Conservation (phyloP, 2,888 invertebrate species). For the Cryptus armator region DNA sequence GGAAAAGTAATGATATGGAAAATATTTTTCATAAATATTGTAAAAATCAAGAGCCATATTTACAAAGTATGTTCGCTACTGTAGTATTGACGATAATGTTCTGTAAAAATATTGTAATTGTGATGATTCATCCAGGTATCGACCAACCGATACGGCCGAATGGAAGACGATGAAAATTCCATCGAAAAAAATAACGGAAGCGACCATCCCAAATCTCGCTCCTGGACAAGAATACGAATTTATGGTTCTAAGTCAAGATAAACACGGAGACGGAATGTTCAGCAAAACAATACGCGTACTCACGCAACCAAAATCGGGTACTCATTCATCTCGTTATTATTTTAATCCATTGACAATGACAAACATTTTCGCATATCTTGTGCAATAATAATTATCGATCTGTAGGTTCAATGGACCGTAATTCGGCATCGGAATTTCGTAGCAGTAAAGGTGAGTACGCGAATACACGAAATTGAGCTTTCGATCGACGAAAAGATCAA, state of each 20-base stretch:
- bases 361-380: neutral
- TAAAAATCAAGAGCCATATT: too few species aligned
- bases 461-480: neutral
- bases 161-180: slow-evolving; percentile 94
- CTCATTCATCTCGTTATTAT: neutral
- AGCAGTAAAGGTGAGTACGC: slow-evolving; percentile 75
- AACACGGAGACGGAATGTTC: slow-evolving; percentile 95
- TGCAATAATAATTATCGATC: slow-evolving; percentile 5
- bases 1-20: too few species aligned
- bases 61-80: neutral
- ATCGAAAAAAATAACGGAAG: slow-evolving; percentile 90
- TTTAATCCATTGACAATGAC: neutral
- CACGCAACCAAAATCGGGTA: slow-evolving; percentile 87
- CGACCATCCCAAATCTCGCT: slow-evolving; percentile 91
- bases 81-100: neutral
- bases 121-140: slow-evolving; percentile 86
- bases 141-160: slow-evolving; percentile 90
- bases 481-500: neutral
- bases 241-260: slow-evolving; percentile 95
- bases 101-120: neutral
- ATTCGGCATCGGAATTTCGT: slow-evolving; percentile 80
- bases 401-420: slow-evolving; percentile 75
- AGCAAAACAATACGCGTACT: slow-evolving; percentile 92
- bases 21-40: too few species aligned
- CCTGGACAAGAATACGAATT: slow-evolving; percentile 95